Percentiles rank a stretch among this genome's conserved stretches.
Conservation (phyloP, 2,113 vertebrate genomes). For the Cariama cristata region DNA sequence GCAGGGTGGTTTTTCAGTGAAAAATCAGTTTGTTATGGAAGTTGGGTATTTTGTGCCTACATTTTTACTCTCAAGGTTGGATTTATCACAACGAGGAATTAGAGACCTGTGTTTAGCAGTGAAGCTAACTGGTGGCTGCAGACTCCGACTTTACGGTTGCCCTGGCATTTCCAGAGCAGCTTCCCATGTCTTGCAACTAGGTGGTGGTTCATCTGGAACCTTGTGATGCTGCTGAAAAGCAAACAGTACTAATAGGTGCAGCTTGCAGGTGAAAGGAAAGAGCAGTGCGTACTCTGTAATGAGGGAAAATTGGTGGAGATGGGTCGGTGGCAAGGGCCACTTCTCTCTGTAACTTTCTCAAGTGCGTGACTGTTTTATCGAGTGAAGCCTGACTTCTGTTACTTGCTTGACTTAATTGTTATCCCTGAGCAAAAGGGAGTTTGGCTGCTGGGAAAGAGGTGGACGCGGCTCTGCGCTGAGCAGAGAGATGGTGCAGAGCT, state of each 20-base stretch:
- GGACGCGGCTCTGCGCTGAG: neutral
- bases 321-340: neutral
- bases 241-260: neutral
- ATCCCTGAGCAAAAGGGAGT: neutral
- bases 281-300: neutral
- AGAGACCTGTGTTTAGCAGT: rapidly evolving
- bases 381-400: neutral
- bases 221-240: neutral
- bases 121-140: too few species aligned
- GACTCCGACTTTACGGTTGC: neutral
- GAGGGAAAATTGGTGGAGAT: neutral
- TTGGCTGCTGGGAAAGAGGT: neutral
- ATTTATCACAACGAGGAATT: neutral
- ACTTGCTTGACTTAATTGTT: neutral
- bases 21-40: neutral
- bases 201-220: neutral
- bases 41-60: neutral
- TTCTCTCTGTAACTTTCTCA: neutral
- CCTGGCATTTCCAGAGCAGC: neutral
- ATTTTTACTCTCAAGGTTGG: neutral
- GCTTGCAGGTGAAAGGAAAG: too few species aligned
- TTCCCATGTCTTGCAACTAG: neutral
- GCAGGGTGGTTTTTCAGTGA: neutral
- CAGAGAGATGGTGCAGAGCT: neutral
- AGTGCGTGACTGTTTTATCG: neutral